Evolutionary conservation across 1,140 invertebrate species (phyloP).

Genomic region (Heliconius melpomene): DNA sequence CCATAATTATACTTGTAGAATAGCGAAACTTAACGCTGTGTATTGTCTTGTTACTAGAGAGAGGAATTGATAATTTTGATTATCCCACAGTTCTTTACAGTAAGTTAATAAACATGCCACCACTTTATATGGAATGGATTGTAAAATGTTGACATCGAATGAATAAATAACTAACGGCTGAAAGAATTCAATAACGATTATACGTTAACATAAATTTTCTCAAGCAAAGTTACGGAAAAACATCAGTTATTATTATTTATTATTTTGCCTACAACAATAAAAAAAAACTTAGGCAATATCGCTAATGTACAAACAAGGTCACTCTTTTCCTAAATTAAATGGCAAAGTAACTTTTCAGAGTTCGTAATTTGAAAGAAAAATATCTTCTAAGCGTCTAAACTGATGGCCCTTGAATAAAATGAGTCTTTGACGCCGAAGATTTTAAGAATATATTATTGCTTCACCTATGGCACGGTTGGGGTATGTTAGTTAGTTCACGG

Average conservation of each 20-base stretch:
- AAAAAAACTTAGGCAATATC: slow-evolving; percentile 25
- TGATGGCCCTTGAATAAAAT: slow-evolving; percentile 18
- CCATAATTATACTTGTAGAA: background rate
- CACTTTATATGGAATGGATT: no score
- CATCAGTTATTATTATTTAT: slow-evolving; percentile 6
- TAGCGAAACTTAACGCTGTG: background rate
- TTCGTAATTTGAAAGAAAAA: slow-evolving; percentile 28
- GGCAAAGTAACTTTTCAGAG: slow-evolving; percentile 17
- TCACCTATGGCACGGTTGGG: no score
- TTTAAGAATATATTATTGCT: background rate
- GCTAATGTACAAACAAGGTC: slow-evolving; percentile 19
- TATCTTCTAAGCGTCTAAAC: slow-evolving; percentile 21
- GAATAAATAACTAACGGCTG: background rate
- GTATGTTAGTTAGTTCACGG: no score
- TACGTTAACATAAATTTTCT: background rate
- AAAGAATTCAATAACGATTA: background rate
- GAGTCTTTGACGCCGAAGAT: background rate
- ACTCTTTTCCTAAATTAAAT: slow-evolving; percentile 25
- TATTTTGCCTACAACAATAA: slow-evolving; percentile 20
- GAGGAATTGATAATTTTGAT: background rate
- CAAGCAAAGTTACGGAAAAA: background rate
- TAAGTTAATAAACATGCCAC: background rate
- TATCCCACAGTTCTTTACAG: background rate
- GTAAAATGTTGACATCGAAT: no score
- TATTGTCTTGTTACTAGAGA: background rate